Evolutionary conservation across 1,140 invertebrate genomes (phyloP).

Genomic region (Colletes latitarsis): DNA sequence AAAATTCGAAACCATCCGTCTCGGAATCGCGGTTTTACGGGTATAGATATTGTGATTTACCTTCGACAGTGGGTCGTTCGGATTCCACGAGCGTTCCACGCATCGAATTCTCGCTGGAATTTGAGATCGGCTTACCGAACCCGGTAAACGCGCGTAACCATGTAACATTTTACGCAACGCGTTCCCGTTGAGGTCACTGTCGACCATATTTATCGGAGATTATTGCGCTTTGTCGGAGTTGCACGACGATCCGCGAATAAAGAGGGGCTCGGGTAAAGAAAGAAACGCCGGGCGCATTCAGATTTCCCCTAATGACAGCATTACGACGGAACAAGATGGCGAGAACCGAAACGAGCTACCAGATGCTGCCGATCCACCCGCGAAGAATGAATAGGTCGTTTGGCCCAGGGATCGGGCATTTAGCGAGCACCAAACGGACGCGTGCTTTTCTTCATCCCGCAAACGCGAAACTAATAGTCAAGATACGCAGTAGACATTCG

Average conservation of each 20-base stretch:
- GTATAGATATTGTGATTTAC: no score
- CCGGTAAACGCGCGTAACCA: neutral
- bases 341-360: constrained; percentile 20
- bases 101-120: neutral
- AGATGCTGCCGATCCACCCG: constrained; percentile 9
- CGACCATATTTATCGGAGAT: constrained; percentile 17
- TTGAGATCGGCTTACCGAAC: neutral
- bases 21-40: no score
- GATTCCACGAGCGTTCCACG: neutral
- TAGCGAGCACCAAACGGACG: neutral
- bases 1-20: no score
- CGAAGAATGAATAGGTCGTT: neutral
- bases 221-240: constrained; percentile 29
- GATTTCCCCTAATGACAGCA: constrained; percentile 12
- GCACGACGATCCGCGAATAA: neutral
- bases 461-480: constrained; percentile 10
- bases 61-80: no score
- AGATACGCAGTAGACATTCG: neutral
- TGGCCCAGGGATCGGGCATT: neutral
- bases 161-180: constrained; percentile 11
- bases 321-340: constrained; percentile 3
- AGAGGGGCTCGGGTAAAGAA: neutral
- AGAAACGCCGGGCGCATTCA: neutral
- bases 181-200: neutral
- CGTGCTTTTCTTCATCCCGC: neutral